Percentiles rank a stretch among this genome's conserved stretches.
Evolutionary conservation across 92 coral and sea anemone genomes (phyloP).

Genomic region (Epizoanthus ramosus): DNA sequence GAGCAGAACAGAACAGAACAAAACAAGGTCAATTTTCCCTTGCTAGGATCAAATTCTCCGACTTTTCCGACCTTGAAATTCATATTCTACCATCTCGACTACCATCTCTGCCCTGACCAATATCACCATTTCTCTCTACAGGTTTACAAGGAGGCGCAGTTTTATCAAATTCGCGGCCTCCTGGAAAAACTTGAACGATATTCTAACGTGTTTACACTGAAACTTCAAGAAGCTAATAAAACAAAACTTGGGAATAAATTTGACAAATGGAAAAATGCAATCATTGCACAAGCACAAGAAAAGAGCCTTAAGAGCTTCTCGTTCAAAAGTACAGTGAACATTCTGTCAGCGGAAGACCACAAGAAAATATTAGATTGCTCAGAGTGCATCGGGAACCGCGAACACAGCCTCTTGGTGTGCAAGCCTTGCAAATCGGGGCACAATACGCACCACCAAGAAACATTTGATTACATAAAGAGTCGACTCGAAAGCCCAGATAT

Average conservation of each 20-base stretch:
- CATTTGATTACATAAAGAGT: conserved; percentile 69
- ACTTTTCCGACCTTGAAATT: neutral
- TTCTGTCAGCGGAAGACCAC: conserved; percentile 78
- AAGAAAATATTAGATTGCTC: conserved; percentile 55
- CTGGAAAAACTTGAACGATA: conserved; percentile 82
- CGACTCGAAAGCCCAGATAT: conserved; percentile 71
- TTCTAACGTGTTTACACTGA: conserved; percentile 81
- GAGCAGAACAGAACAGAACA: no score
- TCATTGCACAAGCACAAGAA: conserved; percentile 81
- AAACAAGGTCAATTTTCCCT: neutral
- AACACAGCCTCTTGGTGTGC: conserved; percentile 71
- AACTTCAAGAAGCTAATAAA: conserved; percentile 79
- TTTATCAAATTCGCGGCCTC: conserved; percentile 80
- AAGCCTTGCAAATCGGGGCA: conserved; percentile 58
- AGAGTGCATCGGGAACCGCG: conserved; percentile 83
- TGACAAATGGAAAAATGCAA: conserved; percentile 70
- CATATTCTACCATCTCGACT: no score
- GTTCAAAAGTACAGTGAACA: conserved; percentile 68
- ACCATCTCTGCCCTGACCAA: neutral
- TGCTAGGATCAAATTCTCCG: neutral
- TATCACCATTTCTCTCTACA: conserved; percentile 7
- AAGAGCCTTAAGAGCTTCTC: conserved; percentile 76
- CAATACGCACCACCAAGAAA: conserved; percentile 65
- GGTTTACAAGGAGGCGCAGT: conserved; percentile 95
- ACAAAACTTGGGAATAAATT: conserved; percentile 78